phyloP scores from a whole-genome alignment of 1,140 invertebrate species.

The Nephotettix cincticeps region DNA sequence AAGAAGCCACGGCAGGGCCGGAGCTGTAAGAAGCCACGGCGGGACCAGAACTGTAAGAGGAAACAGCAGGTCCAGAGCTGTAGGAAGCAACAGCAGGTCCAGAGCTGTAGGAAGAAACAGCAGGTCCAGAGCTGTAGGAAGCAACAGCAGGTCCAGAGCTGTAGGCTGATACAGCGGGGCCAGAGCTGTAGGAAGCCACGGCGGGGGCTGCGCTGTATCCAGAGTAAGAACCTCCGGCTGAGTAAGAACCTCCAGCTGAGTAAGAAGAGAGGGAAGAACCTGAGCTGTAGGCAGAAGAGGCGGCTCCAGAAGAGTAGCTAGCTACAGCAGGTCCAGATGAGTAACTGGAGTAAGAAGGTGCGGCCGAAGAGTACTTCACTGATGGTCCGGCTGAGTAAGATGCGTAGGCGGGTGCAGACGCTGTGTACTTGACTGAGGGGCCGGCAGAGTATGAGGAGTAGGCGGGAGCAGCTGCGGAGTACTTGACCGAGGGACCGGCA shows the following conservation, averaged over 20 bases:
- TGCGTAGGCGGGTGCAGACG: slow-evolving; percentile 14
- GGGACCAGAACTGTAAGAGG: slow-evolving; percentile 23
- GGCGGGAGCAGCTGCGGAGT: slow-evolving; percentile 19
- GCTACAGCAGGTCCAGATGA: slow-evolving; percentile 17
- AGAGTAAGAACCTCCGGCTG: slow-evolving; percentile 18
- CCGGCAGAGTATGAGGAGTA: slow-evolving; percentile 17
- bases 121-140: not conserved
- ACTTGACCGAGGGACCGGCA: slow-evolving; percentile 7
- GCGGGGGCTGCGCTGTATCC: slow-evolving; percentile 2
- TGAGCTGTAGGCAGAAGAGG: not conserved
- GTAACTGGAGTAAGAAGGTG: slow-evolving; percentile 9
- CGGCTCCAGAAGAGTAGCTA: not conserved
- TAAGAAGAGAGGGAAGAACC: slow-evolving; percentile 16
- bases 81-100: slow-evolving; percentile 26
- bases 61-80: not conserved
- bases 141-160: slow-evolving; percentile 6
- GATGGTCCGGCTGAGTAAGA: slow-evolving; percentile 17
- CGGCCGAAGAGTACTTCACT: not conserved
- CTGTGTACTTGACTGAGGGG: slow-evolving; percentile 21
- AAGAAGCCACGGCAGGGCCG: slow-evolving; percentile 16
- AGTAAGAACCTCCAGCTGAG: slow-evolving; percentile 29
- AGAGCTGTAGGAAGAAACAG: not conserved
- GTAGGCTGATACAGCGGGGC: slow-evolving; percentile 8
- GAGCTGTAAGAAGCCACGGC: slow-evolving; percentile 12
- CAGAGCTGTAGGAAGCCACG: slow-evolving; percentile 13